These are phyloP conservation scores for Eptesicus fuscus DNA, from an alignment of 2,113 vertebrate genomes.

Conservation along the genomic window DNA sequence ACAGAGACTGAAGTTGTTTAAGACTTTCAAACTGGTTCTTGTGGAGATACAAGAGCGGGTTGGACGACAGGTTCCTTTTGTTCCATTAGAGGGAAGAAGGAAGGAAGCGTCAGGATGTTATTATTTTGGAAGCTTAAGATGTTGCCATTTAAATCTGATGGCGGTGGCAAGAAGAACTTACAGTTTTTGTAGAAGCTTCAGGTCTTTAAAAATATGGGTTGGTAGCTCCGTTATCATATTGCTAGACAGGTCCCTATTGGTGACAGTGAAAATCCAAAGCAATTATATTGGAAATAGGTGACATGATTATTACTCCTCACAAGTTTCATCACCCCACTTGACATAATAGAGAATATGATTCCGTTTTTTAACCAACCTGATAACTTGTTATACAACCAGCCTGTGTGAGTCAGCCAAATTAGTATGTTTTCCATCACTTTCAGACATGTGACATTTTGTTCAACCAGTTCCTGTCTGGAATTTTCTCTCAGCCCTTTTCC, in stretches of 20 bases:
- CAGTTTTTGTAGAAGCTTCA: constrained; percentile 85
- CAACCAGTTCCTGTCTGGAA: constrained; percentile 36
- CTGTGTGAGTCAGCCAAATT: neutral
- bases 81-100: constrained; percentile 33
- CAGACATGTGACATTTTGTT: neutral
- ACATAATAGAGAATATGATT: constrained; percentile 21
- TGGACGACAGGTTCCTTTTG: constrained; percentile 88
- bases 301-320: neutral
- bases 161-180: constrained; percentile 71
- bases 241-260: constrained; percentile 81
- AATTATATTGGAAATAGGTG: constrained; percentile 8
- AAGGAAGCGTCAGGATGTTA: constrained; percentile 29
- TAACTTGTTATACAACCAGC: neutral
- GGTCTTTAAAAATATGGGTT: constrained; percentile 79
- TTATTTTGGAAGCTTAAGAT: constrained; percentile 43
- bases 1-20: constrained; percentile 86
- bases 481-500: constrained; percentile 39
- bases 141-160: constrained; percentile 36
- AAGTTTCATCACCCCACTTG: neutral
- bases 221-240: constrained; percentile 82
- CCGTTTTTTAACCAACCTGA: neutral
- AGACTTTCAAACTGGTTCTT: constrained; percentile 80
- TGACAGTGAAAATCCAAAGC: constrained; percentile 46
- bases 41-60: constrained; percentile 81
- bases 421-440: neutral